Evolutionary conservation across 2,888 invertebrate genomes (phyloP), one percentile per base, ranked within the genome.

Genomic region (Parapristionchus giblindavisi): DNA sequence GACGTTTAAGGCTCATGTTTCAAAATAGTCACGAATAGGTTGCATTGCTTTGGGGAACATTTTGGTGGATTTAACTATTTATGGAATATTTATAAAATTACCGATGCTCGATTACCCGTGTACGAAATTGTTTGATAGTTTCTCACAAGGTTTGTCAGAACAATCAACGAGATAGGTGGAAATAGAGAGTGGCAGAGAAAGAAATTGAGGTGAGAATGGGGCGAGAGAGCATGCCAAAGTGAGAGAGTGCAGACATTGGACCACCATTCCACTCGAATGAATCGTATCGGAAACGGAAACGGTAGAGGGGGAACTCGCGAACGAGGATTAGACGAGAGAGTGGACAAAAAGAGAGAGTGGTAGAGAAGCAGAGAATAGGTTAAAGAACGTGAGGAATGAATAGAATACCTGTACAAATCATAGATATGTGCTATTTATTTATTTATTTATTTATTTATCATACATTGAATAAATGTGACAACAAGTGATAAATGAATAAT

Each of bases 231-330:
- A 40, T 32, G n/a, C n/a, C n/a, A n/a, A n/a, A n/a, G n/a, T n/a
- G n/a, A n/a, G n/a, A n/a, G n/a, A n/a, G n/a, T n/a, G n/a, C n/a
- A n/a, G n/a, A n/a, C n/a, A n/a, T n/a, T n/a, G n/a, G n/a, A n/a
- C n/a, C n/a, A n/a, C n/a, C n/a, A n/a, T 65, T 65, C 63, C 63
- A 65, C 36, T 65, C 29, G 68, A 32, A 68, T 68, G 68, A 6
- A n/a, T 6, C 5, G 54, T 6, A 54, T 6, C 54, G 27, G 34
- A 52, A 52, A 34, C 68, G 68, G 51, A 52, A 51, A 34, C 14
- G 52, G 52, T 32, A 68, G 68, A 68, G 34, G 21, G 21, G 21
- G 11, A 48, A 48, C 21, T 21, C 14, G 48, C 11, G 48, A 21
- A 48, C 17, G 51, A 11, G n/a, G 51, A 68, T 38, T 34, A 52